Conservation (phyloP, 2,888 invertebrate genomes). For the Oxycera nigricornis region DNA sequence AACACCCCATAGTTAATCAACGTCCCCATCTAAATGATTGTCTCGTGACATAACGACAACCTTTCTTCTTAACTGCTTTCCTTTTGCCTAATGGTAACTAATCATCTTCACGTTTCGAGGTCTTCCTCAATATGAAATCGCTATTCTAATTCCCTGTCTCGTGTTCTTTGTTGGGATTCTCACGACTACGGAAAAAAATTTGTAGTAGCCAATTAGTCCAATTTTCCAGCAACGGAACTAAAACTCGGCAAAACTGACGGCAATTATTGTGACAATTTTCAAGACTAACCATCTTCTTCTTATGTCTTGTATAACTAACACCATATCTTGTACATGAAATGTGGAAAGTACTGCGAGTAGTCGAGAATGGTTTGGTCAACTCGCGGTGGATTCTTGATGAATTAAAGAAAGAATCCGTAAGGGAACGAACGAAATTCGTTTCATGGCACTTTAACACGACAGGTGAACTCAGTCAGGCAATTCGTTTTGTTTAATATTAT, state of each 20-base stretch:
- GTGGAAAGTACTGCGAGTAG: constrained; percentile 7
- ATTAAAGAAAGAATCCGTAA: background rate
- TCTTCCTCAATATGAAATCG: background rate
- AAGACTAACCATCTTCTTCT: background rate
- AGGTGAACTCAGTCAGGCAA: constrained; percentile 41
- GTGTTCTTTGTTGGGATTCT: background rate
- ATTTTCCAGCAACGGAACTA: constrained; percentile 19
- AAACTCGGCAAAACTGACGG: constrained; percentile 2
- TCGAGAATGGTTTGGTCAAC: background rate
- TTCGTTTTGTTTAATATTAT: constrained; percentile 18
- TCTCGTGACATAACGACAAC: constrained; percentile 10
- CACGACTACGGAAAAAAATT: constrained; percentile 15
- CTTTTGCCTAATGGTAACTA: constrained; percentile 4
- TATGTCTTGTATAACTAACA: background rate
- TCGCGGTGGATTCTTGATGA: background rate
- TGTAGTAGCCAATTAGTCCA: constrained; percentile 18
- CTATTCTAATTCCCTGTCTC: background rate
- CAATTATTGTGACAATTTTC: constrained; percentile 23
- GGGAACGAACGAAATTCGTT: constrained; percentile 28
- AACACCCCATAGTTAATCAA: constrained; percentile 5
- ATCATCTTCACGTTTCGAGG: background rate
- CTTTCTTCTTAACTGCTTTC: background rate
- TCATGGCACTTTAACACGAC: constrained; percentile 42
- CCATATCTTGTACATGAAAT: constrained; percentile 16
- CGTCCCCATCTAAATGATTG: constrained; percentile 16